Evolutionary conservation across 2,797 vertebrate species (phyloP), one percentile per base, ranked within the genome.

Genomic region (Thunnus albacares): DNA sequence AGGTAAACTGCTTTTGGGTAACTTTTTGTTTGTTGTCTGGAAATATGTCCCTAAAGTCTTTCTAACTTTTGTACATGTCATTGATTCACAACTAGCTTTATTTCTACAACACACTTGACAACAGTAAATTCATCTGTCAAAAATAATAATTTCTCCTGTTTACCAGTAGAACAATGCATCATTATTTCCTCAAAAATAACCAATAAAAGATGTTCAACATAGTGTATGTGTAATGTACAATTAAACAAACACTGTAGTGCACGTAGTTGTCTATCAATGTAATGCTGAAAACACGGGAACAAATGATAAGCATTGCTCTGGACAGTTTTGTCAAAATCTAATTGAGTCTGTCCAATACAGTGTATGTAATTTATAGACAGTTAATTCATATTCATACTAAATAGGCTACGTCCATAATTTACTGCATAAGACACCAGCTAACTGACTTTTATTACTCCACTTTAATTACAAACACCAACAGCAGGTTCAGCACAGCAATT

Each of bases 161-260:
- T 35, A 35, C 33, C 33, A 35, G 7, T 41, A 41, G 38, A 41
- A 12, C 18, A 64, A 58, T 20, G 26, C 52, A 65, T 58, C 35
- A 67, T 33, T 17, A 56, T 66, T 71, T 71, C 35, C 52, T 59
- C 15, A 47, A 51, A 66, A 76, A 62, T 51, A 49, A 13, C 41
- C 41, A 59, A 58, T 84, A 20, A 66, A 33, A 30, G 33, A 60
- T 57, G 11, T 24, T n/a, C 7, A 53, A 43, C 10, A 43, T 24
- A 20, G 9, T 43, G 30, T 61, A 9, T 35, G 22, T 38, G 15
- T 33, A 51, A 69, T 10, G 66, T 49, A 49, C 9, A 66, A 56
- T 57, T 45, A 64, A 45, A 55, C 28, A 64, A 45, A 55, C 28
- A 35, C 38, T 60, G 13, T 51, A 74, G 35, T 58, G 67, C 47